Conservation (phyloP, 2,113 vertebrate genomes). For the Tinamus guttatus region DNA sequence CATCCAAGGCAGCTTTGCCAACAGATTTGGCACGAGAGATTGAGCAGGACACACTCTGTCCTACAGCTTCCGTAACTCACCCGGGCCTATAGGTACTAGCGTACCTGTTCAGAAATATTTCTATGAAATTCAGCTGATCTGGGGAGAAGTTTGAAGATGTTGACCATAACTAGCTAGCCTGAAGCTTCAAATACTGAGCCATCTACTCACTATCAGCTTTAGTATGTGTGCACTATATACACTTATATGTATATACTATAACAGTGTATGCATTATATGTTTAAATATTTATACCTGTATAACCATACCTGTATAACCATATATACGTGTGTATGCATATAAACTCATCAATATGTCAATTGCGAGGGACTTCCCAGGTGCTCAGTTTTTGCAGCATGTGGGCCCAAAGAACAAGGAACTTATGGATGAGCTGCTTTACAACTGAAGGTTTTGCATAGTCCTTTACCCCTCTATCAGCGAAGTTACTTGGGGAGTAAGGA, state of each 20-base stretch:
- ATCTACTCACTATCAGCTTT: no score
- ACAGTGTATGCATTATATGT: neutral
- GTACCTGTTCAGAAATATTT: neutral
- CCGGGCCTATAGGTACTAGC: neutral
- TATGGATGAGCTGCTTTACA: neutral
- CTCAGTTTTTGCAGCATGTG: neutral
- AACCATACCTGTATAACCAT: no score
- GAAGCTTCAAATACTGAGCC: neutral
- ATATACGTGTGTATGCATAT: neutral
- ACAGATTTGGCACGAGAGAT: neutral
- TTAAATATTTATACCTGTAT: no score
- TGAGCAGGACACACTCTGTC: neutral
- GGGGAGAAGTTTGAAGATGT: neutral
- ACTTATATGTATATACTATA: no score
- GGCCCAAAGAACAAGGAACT: neutral
- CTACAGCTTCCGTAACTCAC: neutral
- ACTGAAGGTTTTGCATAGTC: neutral
- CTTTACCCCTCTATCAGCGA: neutral
- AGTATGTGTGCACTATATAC: neutral
- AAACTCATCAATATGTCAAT: neutral
- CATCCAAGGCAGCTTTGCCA: neutral
- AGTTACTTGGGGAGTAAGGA: rapidly evolving
- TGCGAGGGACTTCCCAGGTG: neutral
- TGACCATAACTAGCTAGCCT: neutral
- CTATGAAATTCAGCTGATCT: neutral